Conservation (phyloP, 2,113 vertebrate genomes). For the Centropus bengalensis region DNA sequence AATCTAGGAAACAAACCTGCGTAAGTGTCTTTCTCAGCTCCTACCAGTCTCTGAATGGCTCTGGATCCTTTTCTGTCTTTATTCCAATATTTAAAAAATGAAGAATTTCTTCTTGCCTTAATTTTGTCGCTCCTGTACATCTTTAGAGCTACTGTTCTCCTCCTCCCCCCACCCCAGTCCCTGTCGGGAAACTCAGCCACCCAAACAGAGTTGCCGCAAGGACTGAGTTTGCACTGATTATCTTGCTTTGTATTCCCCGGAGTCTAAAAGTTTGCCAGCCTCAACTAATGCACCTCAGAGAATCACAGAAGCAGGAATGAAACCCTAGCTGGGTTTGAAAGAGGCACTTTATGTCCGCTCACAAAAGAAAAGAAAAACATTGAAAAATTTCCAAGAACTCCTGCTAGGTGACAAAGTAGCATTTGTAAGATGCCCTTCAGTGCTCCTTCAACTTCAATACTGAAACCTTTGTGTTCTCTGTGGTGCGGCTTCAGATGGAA, state of each 20-base stretch:
- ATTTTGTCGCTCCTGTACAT: neutral
- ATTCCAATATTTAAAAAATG: neutral
- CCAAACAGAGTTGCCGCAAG: neutral
- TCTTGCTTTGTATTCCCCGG: slow-evolving; percentile 29
- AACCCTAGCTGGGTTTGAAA: slow-evolving; percentile 61
- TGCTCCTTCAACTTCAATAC: slow-evolving; percentile 48
- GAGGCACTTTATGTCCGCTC: slow-evolving; percentile 55
- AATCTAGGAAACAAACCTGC: slow-evolving; percentile 39
- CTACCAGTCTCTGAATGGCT: neutral
- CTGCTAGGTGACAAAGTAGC: slow-evolving; percentile 60
- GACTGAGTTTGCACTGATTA: slow-evolving; percentile 19
- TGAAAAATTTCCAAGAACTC: slow-evolving; percentile 50
- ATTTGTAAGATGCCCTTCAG: slow-evolving; percentile 42
- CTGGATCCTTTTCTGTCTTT: neutral
- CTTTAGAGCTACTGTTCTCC: neutral
- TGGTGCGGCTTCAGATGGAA: slow-evolving; percentile 48
- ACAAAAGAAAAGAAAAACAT: slow-evolving; percentile 60
- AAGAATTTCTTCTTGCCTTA: neutral
- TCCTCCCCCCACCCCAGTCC: neutral
- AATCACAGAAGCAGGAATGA: slow-evolving; percentile 49
- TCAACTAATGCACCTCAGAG: slow-evolving; percentile 42
- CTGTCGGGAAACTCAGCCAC: neutral
- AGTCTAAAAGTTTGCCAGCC: slow-evolving; percentile 56
- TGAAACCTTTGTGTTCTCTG: slow-evolving; percentile 58
- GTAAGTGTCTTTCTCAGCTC: slow-evolving; percentile 3